A percentile compares a stretch with the other conserved stretches of the same genome.
These are phyloP conservation scores for Orussus abietinus DNA, from an alignment of 1,140 invertebrate genomes.

Conservation along the genomic window DNA sequence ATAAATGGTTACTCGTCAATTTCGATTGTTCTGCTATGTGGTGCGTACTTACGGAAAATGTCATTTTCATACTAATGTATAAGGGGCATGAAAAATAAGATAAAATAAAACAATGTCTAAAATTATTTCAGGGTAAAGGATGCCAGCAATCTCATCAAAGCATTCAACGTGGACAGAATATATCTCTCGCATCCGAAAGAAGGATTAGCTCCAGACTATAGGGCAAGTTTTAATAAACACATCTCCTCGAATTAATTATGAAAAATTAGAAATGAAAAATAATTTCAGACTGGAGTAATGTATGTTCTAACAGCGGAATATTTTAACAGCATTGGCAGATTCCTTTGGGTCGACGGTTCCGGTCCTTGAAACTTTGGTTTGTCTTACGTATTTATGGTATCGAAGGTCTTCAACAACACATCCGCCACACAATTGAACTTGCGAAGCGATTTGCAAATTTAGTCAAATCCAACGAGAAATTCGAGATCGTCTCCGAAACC, in stretches of 20 bases:
- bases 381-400: constrained; percentile 81
- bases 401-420: constrained; percentile 72
- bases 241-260: constrained; percentile 4
- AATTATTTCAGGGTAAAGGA: constrained; percentile 69
- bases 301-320: constrained; percentile 10
- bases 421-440: constrained; percentile 71
- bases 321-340: constrained; percentile 88
- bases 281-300: constrained; percentile 2
- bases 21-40: constrained; percentile 89
- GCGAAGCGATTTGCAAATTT: constrained; percentile 74
- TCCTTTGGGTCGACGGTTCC: constrained; percentile 82
- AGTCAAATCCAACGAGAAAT: constrained; percentile 66
- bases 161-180: constrained; percentile 90
- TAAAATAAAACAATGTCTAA: neutral
- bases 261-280: neutral
- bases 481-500: constrained; percentile 71
- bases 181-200: constrained; percentile 73
- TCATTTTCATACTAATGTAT: neutral
- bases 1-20: constrained; percentile 90
- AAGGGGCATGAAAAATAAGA: neutral
- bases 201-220: constrained; percentile 77
- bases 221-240: constrained; percentile 57
- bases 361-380: constrained; percentile 93
- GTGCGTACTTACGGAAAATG: constrained; percentile 40
- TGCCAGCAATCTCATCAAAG: constrained; percentile 71